Percentiles rank a stretch among this genome's conserved stretches.
phyloP scores from a whole-genome alignment of 2,113 vertebrate species.

The Cyanoliseus patagonus region DNA sequence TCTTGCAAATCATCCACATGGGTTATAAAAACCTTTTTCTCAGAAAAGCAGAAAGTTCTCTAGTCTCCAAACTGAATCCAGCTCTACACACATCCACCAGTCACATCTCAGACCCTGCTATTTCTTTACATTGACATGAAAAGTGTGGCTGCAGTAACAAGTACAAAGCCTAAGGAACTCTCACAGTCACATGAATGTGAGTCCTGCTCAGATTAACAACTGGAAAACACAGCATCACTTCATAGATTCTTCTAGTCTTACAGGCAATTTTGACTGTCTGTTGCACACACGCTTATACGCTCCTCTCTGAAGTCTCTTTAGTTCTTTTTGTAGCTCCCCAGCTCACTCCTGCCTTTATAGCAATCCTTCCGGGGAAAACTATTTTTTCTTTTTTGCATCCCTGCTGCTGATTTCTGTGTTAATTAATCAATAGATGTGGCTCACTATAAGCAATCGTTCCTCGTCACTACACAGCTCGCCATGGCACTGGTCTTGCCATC shows the following conservation, averaged over 20 bases:
- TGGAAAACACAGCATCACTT: not conserved
- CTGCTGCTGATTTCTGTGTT: not conserved
- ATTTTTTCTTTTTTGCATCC: not conserved
- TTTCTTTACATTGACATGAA: not conserved
- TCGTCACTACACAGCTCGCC: not conserved
- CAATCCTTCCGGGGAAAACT: not conserved
- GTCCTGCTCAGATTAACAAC: not conserved
- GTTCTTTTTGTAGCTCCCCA: not conserved
- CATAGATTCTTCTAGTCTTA: not conserved
- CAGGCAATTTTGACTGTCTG: not conserved
- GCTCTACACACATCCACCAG: not conserved
- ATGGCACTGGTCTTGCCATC: not conserved
- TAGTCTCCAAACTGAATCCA: not conserved
- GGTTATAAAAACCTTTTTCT: not conserved
- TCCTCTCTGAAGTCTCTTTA: not conserved
- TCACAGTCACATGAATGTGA: fast-evolving
- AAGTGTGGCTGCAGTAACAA: fast-evolving
- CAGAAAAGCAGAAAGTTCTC: not conserved
- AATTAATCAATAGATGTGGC: not conserved
- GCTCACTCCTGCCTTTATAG: not conserved
- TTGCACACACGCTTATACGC: fast-evolving
- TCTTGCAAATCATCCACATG: not conserved
- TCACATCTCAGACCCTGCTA: not conserved
- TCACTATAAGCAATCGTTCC: not conserved
- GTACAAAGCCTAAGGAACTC: not conserved